Evolutionary conservation across 2,113 vertebrate genomes (phyloP).

Genomic region (Solea senegalensis): DNA sequence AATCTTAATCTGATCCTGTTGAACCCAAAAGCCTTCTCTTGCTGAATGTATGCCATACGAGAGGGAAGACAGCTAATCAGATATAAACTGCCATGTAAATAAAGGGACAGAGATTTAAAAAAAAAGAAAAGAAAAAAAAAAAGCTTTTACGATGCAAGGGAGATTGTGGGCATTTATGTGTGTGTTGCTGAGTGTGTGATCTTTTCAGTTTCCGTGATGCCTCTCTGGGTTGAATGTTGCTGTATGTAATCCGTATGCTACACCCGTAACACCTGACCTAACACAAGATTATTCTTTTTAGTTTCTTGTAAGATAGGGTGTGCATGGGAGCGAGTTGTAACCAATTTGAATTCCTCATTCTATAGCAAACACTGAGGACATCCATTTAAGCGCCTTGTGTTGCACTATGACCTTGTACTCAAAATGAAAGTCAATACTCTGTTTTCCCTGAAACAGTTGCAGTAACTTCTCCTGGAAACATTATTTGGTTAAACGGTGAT

Average conservation of each 20-base stretch:
- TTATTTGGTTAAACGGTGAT: slow-evolving; percentile 54
- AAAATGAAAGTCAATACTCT: slow-evolving; percentile 63
- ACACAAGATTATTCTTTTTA: slow-evolving; percentile 28
- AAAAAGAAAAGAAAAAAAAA: background rate
- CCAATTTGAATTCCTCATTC: slow-evolving; percentile 52
- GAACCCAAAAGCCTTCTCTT: slow-evolving; percentile 69
- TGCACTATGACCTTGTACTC: slow-evolving; percentile 68
- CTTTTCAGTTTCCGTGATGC: slow-evolving; percentile 54
- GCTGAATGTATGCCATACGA: slow-evolving; percentile 82
- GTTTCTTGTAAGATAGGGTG: background rate
- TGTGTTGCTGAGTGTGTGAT: slow-evolving; percentile 70
- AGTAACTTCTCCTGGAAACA: slow-evolving; percentile 44
- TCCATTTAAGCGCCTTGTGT: slow-evolving; percentile 68
- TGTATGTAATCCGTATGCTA: slow-evolving; percentile 53
- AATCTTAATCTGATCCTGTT: slow-evolving; percentile 54
- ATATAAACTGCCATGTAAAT: slow-evolving; percentile 86
- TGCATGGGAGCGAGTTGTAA: slow-evolving; percentile 48
- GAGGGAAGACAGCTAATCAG: slow-evolving; percentile 77
- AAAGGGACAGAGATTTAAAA: slow-evolving; percentile 67
- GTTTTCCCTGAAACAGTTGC: slow-evolving; percentile 48
- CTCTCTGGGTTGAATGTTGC: slow-evolving; percentile 56
- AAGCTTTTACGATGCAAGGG: slow-evolving; percentile 72
- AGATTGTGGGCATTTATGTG: slow-evolving; percentile 53
- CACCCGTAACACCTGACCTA: slow-evolving; percentile 17
- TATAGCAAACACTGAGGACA: slow-evolving; percentile 51